These are phyloP conservation scores for Leucopternis melanops DNA, from an alignment of 2,113 vertebrate genomes.

Conservation along the genomic window DNA sequence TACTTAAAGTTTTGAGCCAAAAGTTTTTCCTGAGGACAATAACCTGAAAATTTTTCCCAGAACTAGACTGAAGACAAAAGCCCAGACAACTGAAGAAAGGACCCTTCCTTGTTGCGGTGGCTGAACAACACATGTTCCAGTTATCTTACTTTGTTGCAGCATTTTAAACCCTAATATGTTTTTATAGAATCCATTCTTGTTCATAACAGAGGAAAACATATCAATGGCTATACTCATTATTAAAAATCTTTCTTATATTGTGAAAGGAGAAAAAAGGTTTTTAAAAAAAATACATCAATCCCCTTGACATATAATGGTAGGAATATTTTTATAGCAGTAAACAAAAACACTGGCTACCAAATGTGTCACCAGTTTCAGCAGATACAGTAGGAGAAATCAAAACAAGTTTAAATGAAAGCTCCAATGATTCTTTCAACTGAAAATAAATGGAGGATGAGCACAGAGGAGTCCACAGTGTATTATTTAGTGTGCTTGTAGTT, in stretches of 20 bases:
- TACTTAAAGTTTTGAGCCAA: not conserved
- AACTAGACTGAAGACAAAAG: not conserved
- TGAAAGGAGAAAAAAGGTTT: not conserved
- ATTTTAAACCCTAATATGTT: not conserved
- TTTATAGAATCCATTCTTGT: not conserved
- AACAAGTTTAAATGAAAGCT: slow-evolving; percentile 25
- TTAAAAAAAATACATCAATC: not conserved
- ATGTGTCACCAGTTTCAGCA: not conserved
- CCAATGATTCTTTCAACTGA: not conserved
- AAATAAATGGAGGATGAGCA: slow-evolving; percentile 21
- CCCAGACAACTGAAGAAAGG: not conserved
- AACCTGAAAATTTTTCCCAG: not conserved
- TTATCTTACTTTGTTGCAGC: not conserved
- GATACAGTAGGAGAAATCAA: not conserved
- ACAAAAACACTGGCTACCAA: not conserved
- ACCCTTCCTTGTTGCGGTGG: not conserved
- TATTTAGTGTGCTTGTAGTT: too few species aligned
- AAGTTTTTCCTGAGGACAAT: not conserved
- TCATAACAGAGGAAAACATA: not conserved
- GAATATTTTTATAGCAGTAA: not conserved
- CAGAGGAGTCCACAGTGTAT: not conserved
- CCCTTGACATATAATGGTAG: not conserved
- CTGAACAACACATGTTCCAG: not conserved
- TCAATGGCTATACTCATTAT: not conserved
- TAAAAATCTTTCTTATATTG: not conserved